Base-by-base conservation (phyloP, 2,888 invertebrate genomes). In the Diplolepis rosae region DNA sequence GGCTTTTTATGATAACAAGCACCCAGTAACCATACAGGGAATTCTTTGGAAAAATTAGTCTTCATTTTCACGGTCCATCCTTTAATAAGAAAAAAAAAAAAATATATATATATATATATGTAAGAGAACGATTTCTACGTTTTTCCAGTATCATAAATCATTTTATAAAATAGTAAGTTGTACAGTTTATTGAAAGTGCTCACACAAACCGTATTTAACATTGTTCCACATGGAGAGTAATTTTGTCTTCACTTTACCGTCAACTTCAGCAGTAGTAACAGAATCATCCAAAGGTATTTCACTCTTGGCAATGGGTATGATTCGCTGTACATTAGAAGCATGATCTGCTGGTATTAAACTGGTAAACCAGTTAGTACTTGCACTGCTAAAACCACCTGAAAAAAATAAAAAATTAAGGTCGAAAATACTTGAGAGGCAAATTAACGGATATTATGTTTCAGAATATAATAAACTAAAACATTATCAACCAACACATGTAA, bases 141-240 rank as follows among this genome's bases (percentile, higher is more conserved):
- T n/a, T n/a, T n/a, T n/a, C n/a, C 13, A 32, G 67, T 68, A 9
- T 13, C 27, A 32, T 65, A 1, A 48, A 42, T 68, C 48, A 7
- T 56, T 35, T 48, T 32, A 7, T 6, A n/a, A 7, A 11, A 6
- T 45, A n/a, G 22, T 18, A 30, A 22, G 3, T 13, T 11, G 32
- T 1, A 4, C 2, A 15, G 11, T 35, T 35, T 65, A 35, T 65
- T 22, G 69, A 45, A 65, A 50, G 52, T 52, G n/a, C 35, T 71
- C 28, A 65, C 72, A 85, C 90, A 85, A 89, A 90, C 94, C 96
- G 89, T 96, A 96, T 90, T 96, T 96, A 72, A 97, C 93, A 89
- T 96, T 96, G 89, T 96, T 96, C 96, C 96, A 96, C 92, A 96
- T 95, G 48, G 96, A 95, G 83, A 95, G 89, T 66, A 97, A 89